A percentile compares a stretch with the other conserved stretches of the same genome.
Conservation (phyloP, 2,113 vertebrate species). For the Caretta caretta region DNA sequence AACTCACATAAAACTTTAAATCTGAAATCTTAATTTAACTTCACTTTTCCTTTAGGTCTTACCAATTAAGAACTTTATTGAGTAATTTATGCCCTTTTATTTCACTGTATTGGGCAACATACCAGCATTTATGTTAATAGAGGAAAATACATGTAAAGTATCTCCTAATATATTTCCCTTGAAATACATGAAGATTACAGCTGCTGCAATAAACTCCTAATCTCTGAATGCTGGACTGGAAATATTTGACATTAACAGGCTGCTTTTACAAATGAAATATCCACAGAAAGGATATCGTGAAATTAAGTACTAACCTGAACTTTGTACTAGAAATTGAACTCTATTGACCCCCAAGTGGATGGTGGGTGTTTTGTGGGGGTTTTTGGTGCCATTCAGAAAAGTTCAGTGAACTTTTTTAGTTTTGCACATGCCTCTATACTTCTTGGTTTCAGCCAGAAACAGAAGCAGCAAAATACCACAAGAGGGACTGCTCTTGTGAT, state of each 20-base stretch:
- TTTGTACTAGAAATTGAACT: constrained; percentile 40
- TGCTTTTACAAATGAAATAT: constrained; percentile 67
- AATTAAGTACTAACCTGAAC: not conserved
- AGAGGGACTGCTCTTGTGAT: not conserved
- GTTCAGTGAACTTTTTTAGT: constrained; percentile 9
- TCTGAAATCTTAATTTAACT: constrained; percentile 18
- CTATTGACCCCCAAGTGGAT: not conserved
- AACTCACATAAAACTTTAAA: not conserved
- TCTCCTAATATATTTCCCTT: constrained; percentile 61
- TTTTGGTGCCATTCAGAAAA: not conserved
- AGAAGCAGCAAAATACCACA: constrained; percentile 16
- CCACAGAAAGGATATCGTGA: not conserved
- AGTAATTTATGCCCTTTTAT: constrained; percentile 50
- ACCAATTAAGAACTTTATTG: constrained; percentile 1
- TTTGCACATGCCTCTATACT: constrained; percentile 24
- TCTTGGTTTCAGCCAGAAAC: constrained; percentile 36
- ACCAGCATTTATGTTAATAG: constrained; percentile 54
- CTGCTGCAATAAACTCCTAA: constrained; percentile 63
- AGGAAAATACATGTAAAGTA: constrained; percentile 57
- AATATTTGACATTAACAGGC: constrained; percentile 68
- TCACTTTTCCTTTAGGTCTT: constrained; percentile 22
- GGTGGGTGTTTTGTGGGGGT: not conserved
- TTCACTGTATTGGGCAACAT: constrained; percentile 33
- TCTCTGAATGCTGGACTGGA: constrained; percentile 59
- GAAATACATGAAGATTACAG: constrained; percentile 54